These are phyloP conservation scores for Gymnogyps californianus DNA, from an alignment of 2,113 vertebrate species.

Conservation along the genomic window DNA sequence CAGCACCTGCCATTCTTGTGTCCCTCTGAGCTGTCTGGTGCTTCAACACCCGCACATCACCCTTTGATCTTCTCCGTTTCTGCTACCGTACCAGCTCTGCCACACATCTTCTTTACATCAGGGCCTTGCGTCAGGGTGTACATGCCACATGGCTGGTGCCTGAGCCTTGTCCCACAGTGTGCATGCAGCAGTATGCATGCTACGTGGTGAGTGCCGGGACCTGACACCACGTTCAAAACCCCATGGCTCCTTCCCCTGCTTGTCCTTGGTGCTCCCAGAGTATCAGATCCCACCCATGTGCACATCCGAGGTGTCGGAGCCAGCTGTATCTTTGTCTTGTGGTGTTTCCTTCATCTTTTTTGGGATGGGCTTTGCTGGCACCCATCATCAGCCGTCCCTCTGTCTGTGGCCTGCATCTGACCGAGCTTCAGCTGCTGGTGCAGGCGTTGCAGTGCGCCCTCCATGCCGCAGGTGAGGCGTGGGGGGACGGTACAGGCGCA, in stretches of 20 bases:
- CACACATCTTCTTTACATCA: rapidly evolving
- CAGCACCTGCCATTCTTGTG: background rate
- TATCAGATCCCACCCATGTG: background rate
- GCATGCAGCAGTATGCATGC: background rate
- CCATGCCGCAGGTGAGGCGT: rapidly evolving
- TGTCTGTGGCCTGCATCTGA: background rate
- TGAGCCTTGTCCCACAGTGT: background rate
- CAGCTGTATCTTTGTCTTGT: background rate
- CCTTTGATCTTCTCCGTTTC: rapidly evolving
- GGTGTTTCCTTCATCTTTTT: background rate
- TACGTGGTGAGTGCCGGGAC: background rate
- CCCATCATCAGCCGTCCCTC: rapidly evolving
- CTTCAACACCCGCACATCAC: background rate
- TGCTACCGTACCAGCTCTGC: background rate
- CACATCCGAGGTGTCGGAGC: background rate
- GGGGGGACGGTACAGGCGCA: rapidly evolving
- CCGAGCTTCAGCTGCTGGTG: background rate
- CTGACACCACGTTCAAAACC: background rate
- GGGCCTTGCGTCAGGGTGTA: background rate
- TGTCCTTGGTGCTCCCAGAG: background rate
- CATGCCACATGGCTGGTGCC: rapidly evolving
- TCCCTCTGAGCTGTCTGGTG: background rate
- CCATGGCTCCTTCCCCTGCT: background rate
- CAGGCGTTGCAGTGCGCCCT: rapidly evolving
- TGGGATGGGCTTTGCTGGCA: background rate